Evolutionary conservation across 2,888 invertebrate genomes (phyloP), one percentile per base, ranked within the genome.

Genomic region (Nomada ferruginata): DNA sequence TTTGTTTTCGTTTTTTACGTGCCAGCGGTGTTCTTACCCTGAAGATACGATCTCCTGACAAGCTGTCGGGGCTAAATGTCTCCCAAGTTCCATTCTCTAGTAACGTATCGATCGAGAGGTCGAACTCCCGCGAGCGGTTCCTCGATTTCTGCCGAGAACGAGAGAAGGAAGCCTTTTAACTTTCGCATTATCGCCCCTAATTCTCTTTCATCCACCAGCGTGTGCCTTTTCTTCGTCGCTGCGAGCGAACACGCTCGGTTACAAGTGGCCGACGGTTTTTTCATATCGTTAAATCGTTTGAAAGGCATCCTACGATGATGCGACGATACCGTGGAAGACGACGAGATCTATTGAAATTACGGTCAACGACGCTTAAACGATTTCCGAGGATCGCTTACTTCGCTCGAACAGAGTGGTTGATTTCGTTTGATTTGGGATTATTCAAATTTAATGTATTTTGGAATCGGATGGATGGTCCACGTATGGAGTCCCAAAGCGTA

Each of bases 71-170:
- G 91, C 94, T 94, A 94, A 95, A 95, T 91, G 94, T 94, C 93
- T 95, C 95, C 96, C 96, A 96, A 91, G 95, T 94, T 91, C 95
- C 95, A 92, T 95, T 95, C 91, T 95, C 95, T 91, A 94, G 94
- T 90, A 95, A 94, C 89, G 94, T 94, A 94, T 95, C 95, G 91
- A 93, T 92, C 88, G 95, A 95, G 89, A 95, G 94, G 91, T 95
- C 95, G 93, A 94, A 94, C 93, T 95, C 95, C 90, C 93, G 93
- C 88, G 94, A 94, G 89, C 92, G 93, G 91, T 94, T 94, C 94
- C 90, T 93, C 93, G 93, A 92, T 93, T 93, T 93, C 93, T 93
- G 93, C 90, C 93, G 92, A 91, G 92, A 92, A 93, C 92, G 90
- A 93, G 91, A 91, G 88, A 89, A 90, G 88, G 88, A 89, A 84